Evolutionary conservation across 1,140 invertebrate genomes (phyloP).

Genomic region (Drosophila insularis): DNA sequence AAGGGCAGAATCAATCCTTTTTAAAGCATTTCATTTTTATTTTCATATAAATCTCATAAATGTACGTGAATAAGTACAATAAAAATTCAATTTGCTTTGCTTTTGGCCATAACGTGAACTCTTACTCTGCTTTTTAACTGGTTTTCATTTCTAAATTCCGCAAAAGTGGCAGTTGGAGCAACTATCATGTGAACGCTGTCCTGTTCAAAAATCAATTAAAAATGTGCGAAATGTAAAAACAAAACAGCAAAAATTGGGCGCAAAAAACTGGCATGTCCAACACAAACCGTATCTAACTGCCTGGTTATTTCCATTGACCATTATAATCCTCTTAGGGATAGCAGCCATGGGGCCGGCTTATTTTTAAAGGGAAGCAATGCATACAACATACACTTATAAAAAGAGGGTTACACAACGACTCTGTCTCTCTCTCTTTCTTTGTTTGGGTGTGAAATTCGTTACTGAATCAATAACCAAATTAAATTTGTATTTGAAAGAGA

Average conservation of each 20-base stretch:
- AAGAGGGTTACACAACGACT: neutral
- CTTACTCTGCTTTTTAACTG: neutral
- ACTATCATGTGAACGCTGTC: conserved; percentile 19
- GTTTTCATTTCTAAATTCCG: neutral
- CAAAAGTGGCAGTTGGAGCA: neutral
- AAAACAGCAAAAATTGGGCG: neutral
- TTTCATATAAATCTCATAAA: too few species aligned
- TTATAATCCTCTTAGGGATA: conserved; percentile 40
- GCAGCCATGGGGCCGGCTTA: neutral
- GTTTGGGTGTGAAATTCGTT: conserved; percentile 8
- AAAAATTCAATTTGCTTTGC: too few species aligned
- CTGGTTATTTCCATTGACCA: conserved; percentile 32
- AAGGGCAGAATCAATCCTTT: too few species aligned
- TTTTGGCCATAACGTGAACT: too few species aligned
- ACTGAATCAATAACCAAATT: conserved; percentile 26
- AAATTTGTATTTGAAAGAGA: conserved; percentile 22
- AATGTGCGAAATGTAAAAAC: conserved; percentile 28
- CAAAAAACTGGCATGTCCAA: conserved; percentile 2
- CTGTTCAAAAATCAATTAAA: conserved; percentile 44
- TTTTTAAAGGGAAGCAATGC: conserved; percentile 5
- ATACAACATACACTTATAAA: neutral
- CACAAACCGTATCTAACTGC: conserved; percentile 28
- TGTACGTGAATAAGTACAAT: too few species aligned
- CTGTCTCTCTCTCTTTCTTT: too few species aligned
- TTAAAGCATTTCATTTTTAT: too few species aligned